Percentiles rank a stretch among this genome's conserved stretches.
Conservation (phyloP, 2,113 vertebrate genomes). For the Australoheros scitulus region DNA sequence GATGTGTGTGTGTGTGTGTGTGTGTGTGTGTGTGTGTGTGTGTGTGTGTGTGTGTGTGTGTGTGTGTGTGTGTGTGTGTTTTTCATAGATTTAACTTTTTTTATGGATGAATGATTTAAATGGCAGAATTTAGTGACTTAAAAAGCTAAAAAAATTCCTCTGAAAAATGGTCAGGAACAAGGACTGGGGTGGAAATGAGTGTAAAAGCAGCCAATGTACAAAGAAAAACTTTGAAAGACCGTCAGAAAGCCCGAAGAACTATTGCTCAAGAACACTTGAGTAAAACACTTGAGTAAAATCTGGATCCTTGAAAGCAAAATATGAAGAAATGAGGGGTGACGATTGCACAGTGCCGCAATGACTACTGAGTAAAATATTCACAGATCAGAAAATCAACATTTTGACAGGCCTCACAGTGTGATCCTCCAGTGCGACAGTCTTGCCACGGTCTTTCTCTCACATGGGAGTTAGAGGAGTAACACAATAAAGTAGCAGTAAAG, state of each 20-base stretch:
- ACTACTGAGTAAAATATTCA: background rate
- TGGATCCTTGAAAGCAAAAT: background rate
- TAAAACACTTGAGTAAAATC: background rate
- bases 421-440: background rate
- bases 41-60: too few species aligned
- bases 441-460: conserved; percentile 43
- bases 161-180: too few species aligned
- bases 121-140: too few species aligned
- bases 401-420: background rate
- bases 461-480: conserved; percentile 54
- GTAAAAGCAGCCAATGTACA: background rate
- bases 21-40: too few species aligned
- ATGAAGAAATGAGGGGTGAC: background rate
- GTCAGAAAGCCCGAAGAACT: background rate
- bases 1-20: too few species aligned
- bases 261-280: background rate
- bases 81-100: too few species aligned
- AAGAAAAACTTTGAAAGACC: background rate
- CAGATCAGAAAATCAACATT: background rate
- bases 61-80: background rate
- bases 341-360: background rate
- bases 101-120: too few species aligned
- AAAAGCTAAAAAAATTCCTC: too few species aligned
- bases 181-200: background rate
- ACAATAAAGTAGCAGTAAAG: conserved; percentile 55